Conservation (phyloP, 2,888 invertebrate species). For the Bhutanitis thaidina region DNA sequence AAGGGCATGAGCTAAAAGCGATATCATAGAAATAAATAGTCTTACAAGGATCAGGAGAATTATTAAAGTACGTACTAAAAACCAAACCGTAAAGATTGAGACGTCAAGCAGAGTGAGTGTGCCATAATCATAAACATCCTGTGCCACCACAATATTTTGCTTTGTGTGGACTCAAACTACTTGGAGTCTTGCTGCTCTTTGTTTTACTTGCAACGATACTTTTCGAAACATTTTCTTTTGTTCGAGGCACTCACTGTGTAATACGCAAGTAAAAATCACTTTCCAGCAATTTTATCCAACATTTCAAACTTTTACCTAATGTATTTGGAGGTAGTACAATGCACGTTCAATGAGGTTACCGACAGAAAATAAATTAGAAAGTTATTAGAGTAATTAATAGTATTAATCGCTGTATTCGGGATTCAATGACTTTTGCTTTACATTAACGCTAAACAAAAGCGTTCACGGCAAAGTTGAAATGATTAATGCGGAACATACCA, state of each 20-base stretch:
- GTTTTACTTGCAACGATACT: conserved; percentile 71
- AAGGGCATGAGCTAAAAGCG: too few species aligned
- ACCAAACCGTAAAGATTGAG: conserved; percentile 59
- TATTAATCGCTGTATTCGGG: conserved; percentile 16
- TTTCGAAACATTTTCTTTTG: conserved; percentile 74
- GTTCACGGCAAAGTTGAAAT: conserved; percentile 13
- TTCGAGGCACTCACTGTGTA: conserved; percentile 62
- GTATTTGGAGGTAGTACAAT: neutral
- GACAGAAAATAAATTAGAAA: conserved; percentile 12
- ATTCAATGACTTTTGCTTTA: conserved; percentile 16
- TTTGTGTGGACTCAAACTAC: conserved; percentile 66
- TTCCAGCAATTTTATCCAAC: conserved; percentile 5
- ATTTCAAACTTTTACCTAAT: conserved; percentile 1
- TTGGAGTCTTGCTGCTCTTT: conserved; percentile 56
- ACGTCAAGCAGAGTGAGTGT: conserved; percentile 59
- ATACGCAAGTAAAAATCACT: conserved; percentile 36
- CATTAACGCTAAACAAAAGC: conserved; percentile 16
- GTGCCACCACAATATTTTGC: conserved; percentile 67
- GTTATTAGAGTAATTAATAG: conserved; percentile 16
- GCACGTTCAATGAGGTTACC: conserved; percentile 1
- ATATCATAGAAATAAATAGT: conserved; percentile 5
- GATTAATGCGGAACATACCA: conserved; percentile 16
- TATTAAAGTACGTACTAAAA: conserved; percentile 49
- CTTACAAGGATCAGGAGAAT: conserved; percentile 29
- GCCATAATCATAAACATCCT: conserved; percentile 74